A percentile compares a stretch with the other conserved stretches of the same genome.
Evolutionary conservation across 2,888 invertebrate species (phyloP).

Genomic region (Aphodius granarius): DNA sequence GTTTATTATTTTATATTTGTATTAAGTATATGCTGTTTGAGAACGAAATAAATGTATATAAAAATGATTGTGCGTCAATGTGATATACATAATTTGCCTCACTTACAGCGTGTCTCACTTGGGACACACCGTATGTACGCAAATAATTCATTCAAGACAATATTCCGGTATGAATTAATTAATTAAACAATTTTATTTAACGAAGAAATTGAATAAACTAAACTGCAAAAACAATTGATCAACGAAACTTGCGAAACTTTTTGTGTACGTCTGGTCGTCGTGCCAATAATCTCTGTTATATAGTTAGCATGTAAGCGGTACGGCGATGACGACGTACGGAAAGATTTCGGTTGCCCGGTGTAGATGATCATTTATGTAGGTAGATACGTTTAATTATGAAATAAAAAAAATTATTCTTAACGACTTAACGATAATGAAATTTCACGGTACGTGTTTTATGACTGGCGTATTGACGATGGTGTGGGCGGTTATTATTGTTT

Average conservation of each 20-base stretch:
- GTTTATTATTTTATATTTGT: not conserved
- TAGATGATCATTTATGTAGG: not conserved
- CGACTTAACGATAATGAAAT: slow-evolving; percentile 9
- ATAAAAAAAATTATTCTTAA: slow-evolving; percentile 25
- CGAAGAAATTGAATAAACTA: slow-evolving; percentile 9
- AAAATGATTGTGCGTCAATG: not conserved
- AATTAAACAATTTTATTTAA: not conserved
- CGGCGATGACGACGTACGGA: not conserved
- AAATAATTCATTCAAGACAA: not conserved
- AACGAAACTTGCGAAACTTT: not conserved
- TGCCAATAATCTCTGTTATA: not conserved
- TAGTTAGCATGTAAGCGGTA: not conserved
- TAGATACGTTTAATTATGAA: not conserved
- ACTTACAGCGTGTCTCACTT: no score
- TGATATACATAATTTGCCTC: no score
- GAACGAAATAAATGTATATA: not conserved
- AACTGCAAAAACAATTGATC: slow-evolving; percentile 7
- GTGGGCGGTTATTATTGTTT: not conserved
- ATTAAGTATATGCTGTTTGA: not conserved
- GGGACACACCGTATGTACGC: not conserved
- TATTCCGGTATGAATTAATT: not conserved
- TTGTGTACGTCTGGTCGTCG: not conserved
- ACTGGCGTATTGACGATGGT: slow-evolving; percentile 35
- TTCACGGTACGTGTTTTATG: slow-evolving; percentile 30
- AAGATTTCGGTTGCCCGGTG: not conserved